phyloP scores from a whole-genome alignment of 92 coral and sea anemone genomes.

The Porites divaricata region DNA sequence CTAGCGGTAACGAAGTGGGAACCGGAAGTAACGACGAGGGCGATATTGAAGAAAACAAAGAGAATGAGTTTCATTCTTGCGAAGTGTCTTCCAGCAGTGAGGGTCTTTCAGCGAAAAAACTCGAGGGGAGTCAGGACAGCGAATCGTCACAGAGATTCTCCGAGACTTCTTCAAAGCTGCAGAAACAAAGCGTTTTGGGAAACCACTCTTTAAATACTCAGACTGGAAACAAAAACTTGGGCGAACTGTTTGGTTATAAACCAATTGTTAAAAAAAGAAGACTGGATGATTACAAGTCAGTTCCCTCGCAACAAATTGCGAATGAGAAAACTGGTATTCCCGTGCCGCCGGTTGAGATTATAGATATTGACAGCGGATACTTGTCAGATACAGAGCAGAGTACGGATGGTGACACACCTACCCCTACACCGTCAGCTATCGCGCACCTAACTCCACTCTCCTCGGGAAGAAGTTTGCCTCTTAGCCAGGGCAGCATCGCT shows the following conservation, averaged over 20 bases:
- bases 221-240: background rate
- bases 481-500: constrained; percentile 37
- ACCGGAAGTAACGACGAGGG: background rate
- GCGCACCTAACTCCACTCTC: constrained; percentile 19
- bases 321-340: background rate
- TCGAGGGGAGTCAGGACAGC: background rate
- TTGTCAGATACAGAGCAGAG: constrained; percentile 78
- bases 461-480: constrained; percentile 9
- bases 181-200: constrained; percentile 17
- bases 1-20: background rate
- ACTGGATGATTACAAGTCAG: background rate
- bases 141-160: background rate
- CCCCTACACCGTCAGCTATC: constrained; percentile 26
- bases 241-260: constrained; percentile 30
- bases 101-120: background rate
- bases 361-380: constrained; percentile 82
- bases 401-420: constrained; percentile 71
- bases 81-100: background rate
- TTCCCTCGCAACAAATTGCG: background rate
- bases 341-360: constrained; percentile 11
- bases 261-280: background rate
- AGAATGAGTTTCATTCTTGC: constrained; percentile 12
- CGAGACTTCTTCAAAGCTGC: background rate
- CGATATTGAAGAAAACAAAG: constrained; percentile 10
- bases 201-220: constrained; percentile 20